These are phyloP conservation scores for Penaeus monodon DNA, from an alignment of 2,888 invertebrate genomes.

Conservation along the genomic window DNA sequence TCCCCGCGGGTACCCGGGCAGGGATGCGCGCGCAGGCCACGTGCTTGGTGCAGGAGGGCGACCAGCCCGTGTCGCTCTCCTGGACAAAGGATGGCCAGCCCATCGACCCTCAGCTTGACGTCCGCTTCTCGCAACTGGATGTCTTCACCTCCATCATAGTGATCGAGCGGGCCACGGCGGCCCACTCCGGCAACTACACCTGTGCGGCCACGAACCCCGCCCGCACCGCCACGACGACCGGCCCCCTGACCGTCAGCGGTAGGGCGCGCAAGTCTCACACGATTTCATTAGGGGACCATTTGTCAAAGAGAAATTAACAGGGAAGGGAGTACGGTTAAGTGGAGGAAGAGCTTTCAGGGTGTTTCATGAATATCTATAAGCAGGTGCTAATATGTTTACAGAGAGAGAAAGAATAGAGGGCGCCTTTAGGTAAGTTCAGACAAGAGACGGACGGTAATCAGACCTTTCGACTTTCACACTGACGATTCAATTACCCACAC, in stretches of 20 bases:
- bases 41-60: slow-evolving; percentile 62
- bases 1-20: slow-evolving; percentile 51
- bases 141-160: slow-evolving; percentile 70
- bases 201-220: slow-evolving; percentile 73
- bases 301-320: too few species aligned
- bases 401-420: too few species aligned
- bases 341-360: too few species aligned
- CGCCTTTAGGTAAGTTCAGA: too few species aligned
- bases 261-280: slow-evolving; percentile 31
- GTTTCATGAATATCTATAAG: too few species aligned
- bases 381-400: too few species aligned
- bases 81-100: slow-evolving; percentile 66
- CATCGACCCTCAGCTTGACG: slow-evolving; percentile 67
- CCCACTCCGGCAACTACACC: slow-evolving; percentile 73
- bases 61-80: slow-evolving; percentile 54
- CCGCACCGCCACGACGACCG: slow-evolving; percentile 71
- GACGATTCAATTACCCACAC: too few species aligned
- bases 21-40: slow-evolving; percentile 61
- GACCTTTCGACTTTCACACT: too few species aligned
- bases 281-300: slow-evolving; percentile 11
- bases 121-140: slow-evolving; percentile 67
- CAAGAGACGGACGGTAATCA: too few species aligned
- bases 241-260: slow-evolving; percentile 71
- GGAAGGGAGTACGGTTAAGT: too few species aligned
- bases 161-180: slow-evolving; percentile 73